Evolutionary conservation across 1,140 invertebrate genomes (phyloP), one percentile per base, ranked within the genome.

Genomic region (Eupristina koningsbergeri): DNA sequence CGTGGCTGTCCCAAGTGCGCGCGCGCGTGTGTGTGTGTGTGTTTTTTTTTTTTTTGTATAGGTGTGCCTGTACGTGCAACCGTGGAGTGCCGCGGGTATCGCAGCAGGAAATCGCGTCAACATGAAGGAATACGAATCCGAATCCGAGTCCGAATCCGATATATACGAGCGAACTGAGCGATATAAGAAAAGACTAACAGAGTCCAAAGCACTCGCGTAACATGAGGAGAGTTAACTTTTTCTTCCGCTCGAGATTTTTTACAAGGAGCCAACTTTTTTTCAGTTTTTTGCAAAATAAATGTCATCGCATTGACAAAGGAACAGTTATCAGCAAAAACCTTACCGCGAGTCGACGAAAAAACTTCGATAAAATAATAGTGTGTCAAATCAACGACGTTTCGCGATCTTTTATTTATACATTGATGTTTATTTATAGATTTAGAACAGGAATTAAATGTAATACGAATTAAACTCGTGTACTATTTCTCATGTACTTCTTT

Each of bases 31-130:
- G 47, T 47, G 53, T 29, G 26, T n/a, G n/a, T n/a, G n/a, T n/a
- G n/a, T n/a, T n/a, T n/a, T n/a, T n/a, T n/a, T n/a, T n/a, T n/a
- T n/a, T n/a, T n/a, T n/a, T n/a, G n/a, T n/a, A n/a, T n/a, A n/a
- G n/a, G n/a, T n/a, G n/a, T n/a, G n/a, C n/a, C n/a, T 6, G 26
- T 41, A 22, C n/a, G 15, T 73, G 73, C 9, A 13, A 9, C 41
- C 5, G 45, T 39, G 31, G 15, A 9, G 13, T 36, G 41, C 15
- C 34, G 67, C 79, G 3, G 39, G 67, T 80, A 69, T 71, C 79
- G 79, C 79, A 80, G 79, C 79, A 80, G 79, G 79, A 80, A 80
- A 73, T 73, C 64, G 64, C 79, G 64, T 80, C 79, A 61, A 73
- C 79, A 69, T 50, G 77, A 80, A 50, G 45, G 63, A 69, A 80